Percentiles rank a stretch among this genome's conserved stretches.
These are phyloP conservation scores for Chrysotoxum bicinctum DNA, from an alignment of 2,888 invertebrate genomes.

Conservation along the genomic window DNA sequence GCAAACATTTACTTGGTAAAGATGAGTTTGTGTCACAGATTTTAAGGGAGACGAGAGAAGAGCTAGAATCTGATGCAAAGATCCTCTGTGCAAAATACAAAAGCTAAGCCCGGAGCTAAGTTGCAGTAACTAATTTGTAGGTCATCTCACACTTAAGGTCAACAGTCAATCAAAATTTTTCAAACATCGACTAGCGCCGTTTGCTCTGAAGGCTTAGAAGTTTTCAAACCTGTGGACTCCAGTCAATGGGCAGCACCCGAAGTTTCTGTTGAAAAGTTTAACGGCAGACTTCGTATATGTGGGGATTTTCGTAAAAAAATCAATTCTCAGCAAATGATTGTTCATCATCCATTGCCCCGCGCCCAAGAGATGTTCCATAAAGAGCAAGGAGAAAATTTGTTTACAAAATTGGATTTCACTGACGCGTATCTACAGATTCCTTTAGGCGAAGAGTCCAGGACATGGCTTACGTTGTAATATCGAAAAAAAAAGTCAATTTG, in stretches of 20 bases:
- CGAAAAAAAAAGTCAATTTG: slow-evolving; percentile 19
- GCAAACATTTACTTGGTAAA: neutral
- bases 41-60: no score
- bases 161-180: slow-evolving; percentile 37
- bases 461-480: slow-evolving; percentile 60
- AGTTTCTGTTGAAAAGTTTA: slow-evolving; percentile 76
- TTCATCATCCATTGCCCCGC: slow-evolving; percentile 23
- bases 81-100: no score
- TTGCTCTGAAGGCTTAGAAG: slow-evolving; percentile 24
- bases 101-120: neutral
- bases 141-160: slow-evolving; percentile 4
- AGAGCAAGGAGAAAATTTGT: neutral
- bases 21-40: neutral
- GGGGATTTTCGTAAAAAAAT: slow-evolving; percentile 53
- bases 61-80: no score
- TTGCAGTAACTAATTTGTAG: slow-evolving; percentile 6
- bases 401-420: slow-evolving; percentile 11
- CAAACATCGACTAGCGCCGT: slow-evolving; percentile 59
- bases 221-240: slow-evolving; percentile 7
- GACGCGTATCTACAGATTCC: slow-evolving; percentile 26
- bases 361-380: slow-evolving; percentile 15
- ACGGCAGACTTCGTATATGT: slow-evolving; percentile 70
- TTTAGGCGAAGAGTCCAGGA: slow-evolving; percentile 38
- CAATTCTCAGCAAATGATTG: slow-evolving; percentile 31
- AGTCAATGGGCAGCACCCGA: slow-evolving; percentile 52